These are phyloP conservation scores for Ophiodon elongatus DNA, from an alignment of 2,113 vertebrate genomes.

Conservation along the genomic window DNA sequence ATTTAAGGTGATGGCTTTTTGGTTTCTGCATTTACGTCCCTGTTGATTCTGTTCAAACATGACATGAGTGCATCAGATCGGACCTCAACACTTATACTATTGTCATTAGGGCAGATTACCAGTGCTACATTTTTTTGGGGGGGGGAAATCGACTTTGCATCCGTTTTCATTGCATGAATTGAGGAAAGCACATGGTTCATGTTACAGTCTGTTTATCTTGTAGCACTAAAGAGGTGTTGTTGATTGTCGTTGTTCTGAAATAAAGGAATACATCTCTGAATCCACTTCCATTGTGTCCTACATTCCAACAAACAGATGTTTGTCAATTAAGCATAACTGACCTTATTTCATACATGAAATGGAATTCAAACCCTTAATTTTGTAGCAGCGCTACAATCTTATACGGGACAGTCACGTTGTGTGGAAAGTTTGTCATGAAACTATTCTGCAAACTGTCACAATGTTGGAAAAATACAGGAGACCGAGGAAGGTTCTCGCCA, in stretches of 20 bases:
- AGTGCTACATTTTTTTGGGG: not conserved
- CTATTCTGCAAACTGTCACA: constrained; percentile 10
- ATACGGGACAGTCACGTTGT: not conserved
- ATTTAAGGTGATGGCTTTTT: not conserved
- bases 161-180: no score
- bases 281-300: not conserved
- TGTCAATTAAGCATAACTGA: not conserved
- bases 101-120: not conserved
- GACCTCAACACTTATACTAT: not conserved
- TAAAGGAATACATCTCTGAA: not conserved
- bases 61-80: not conserved
- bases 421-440: constrained; percentile 20
- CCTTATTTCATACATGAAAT: not conserved
- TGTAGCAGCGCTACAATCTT: no score
- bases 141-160: no score
- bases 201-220: not conserved
- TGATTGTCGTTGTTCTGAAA: constrained; percentile 20
- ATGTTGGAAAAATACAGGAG: constrained; percentile 47
- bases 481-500: not conserved
- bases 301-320: not conserved
- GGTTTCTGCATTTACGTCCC: not conserved
- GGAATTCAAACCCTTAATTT: not conserved
- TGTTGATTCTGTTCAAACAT: not conserved
- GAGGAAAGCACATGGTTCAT: not conserved
- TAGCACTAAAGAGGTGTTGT: not conserved